Evolutionary conservation across 2,888 invertebrate genomes (phyloP).

Genomic region (Euclidia mi): DNA sequence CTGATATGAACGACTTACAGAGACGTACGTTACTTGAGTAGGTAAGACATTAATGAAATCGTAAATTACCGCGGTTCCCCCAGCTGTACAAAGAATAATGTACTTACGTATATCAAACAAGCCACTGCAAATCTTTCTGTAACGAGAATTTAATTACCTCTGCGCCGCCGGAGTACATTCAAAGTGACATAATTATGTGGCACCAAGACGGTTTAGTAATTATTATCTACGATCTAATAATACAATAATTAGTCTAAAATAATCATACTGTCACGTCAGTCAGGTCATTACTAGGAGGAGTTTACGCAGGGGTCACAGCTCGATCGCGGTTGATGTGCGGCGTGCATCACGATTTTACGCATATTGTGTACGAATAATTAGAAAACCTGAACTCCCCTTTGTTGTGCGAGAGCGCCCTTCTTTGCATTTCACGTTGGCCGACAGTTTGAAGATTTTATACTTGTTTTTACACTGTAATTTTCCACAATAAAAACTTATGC

Average conservation of each 20-base stretch:
- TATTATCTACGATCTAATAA: constrained; percentile 20
- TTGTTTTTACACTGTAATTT: constrained; percentile 67
- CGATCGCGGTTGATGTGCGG: constrained; percentile 67
- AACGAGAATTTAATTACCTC: constrained; percentile 41
- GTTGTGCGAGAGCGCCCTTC: constrained; percentile 85
- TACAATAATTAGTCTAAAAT: constrained; percentile 33
- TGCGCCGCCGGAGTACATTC: constrained; percentile 26
- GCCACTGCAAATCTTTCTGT: constrained; percentile 16
- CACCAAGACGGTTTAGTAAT: constrained; percentile 20
- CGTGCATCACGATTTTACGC: constrained; percentile 66
- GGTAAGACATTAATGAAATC: constrained; percentile 3
- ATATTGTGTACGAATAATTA: constrained; percentile 52
- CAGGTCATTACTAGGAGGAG: constrained; percentile 66
- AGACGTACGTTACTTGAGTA: background rate
- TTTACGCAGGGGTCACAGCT: constrained; percentile 73
- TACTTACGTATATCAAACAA: constrained; percentile 18
- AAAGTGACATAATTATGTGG: constrained; percentile 22
- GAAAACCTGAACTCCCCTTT: constrained; percentile 84
- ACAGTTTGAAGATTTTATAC: constrained; percentile 74
- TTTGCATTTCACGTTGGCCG: constrained; percentile 87
- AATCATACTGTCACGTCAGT: constrained; percentile 73
- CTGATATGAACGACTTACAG: background rate
- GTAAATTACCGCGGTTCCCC: constrained; percentile 15
- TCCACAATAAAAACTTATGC: constrained; percentile 69
- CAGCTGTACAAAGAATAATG: constrained; percentile 25